phyloP scores from a whole-genome alignment of 35 echinoderm and acorn worm genomes.

The Apostichopus japonicus region DNA sequence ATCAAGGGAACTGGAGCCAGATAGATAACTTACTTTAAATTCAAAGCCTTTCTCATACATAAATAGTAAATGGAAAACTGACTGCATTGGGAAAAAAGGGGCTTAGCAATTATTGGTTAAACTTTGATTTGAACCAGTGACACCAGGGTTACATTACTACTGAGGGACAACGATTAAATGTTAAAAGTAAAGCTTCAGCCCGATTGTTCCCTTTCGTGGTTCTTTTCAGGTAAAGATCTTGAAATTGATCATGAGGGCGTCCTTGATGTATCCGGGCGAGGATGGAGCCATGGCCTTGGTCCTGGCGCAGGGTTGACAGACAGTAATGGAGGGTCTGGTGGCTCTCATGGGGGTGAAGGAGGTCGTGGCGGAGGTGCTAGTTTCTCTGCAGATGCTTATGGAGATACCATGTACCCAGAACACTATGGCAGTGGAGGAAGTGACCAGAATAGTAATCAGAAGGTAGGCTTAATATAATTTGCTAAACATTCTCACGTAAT shows the following conservation, averaged over 20 bases:
- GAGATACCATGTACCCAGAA: constrained; percentile 53
- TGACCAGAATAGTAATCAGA: not conserved
- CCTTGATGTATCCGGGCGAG: constrained; percentile 67
- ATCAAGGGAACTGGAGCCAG: no score
- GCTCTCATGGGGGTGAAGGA: constrained; percentile 83
- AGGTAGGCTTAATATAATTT: not conserved
- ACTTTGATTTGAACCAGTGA: no score
- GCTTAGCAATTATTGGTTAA: no score
- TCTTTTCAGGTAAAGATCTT: constrained; percentile 61
- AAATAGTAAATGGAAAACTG: no score
- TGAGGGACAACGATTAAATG: no score
- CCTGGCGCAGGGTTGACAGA: constrained; percentile 66
- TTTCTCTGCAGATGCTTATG: constrained; percentile 62
- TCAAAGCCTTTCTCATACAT: no score
- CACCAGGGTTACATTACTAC: no score
- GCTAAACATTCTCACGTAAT: no score
- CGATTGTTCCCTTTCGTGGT: not conserved
- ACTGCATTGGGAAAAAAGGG: no score
- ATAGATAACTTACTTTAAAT: no score
- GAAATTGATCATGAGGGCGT: constrained; percentile 68
- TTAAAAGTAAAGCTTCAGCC: no score
- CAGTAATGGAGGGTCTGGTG: constrained; percentile 67
- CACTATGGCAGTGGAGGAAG: constrained; percentile 87
- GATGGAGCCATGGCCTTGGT: constrained; percentile 57
- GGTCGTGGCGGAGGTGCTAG: constrained; percentile 56